Percentiles rank a stretch among this genome's conserved stretches.
Conservation (phyloP, 2,888 invertebrate species). For the Metacarcinus magister region DNA sequence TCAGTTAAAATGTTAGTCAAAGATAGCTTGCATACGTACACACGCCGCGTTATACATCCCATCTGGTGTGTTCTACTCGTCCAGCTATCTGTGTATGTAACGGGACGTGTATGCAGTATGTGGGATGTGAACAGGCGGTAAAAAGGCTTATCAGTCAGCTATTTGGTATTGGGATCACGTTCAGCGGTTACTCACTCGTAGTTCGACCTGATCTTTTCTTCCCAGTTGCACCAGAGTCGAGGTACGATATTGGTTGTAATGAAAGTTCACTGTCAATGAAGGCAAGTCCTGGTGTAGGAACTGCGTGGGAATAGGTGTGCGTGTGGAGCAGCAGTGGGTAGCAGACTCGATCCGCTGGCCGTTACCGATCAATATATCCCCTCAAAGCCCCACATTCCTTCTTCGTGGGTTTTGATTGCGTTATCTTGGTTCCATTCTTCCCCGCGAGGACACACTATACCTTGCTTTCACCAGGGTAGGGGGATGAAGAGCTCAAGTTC, state of each 20-base stretch:
- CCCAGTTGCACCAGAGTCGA: neutral
- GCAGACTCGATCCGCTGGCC: constrained; percentile 16
- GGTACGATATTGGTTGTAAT: neutral
- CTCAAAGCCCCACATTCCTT: neutral
- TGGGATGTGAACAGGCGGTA: neutral
- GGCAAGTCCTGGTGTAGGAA: neutral
- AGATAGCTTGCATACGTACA: neutral
- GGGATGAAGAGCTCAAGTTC: neutral
- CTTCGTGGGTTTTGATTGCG: neutral
- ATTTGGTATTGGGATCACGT: neutral
- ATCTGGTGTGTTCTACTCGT: neutral
- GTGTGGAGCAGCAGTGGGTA: neutral
- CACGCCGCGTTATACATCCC: neutral
- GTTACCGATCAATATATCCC: constrained; percentile 30
- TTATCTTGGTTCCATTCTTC: neutral
- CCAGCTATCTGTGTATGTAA: neutral
- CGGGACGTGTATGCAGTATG: neutral
- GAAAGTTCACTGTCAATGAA: neutral
- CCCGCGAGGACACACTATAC: neutral
- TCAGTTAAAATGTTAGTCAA: neutral
- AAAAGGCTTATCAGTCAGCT: neutral
- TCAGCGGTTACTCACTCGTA: neutral
- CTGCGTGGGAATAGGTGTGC: neutral
- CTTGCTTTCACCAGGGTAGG: too few relatives aligned
- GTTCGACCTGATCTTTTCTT: neutral